phyloP scores from a whole-genome alignment of 1,140 invertebrate genomes.

The Drosophila teissieri region DNA sequence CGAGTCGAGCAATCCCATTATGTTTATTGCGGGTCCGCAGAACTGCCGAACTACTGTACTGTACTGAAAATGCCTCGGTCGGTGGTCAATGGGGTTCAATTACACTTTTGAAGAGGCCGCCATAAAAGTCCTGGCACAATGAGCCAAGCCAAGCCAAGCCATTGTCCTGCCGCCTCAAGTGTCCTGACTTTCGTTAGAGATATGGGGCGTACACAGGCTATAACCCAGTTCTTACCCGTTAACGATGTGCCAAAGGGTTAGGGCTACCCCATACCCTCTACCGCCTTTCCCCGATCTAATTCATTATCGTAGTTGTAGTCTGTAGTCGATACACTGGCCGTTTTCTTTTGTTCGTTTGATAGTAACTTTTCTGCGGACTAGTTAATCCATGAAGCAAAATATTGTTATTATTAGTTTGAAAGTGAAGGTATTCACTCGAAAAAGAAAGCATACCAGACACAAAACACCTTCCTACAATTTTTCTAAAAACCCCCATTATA shows the following conservation, averaged over 20 bases:
- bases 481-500: neutral
- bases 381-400: no score
- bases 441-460: neutral
- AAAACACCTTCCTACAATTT: neutral
- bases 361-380: no score
- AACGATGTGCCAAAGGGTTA: conserved; percentile 45
- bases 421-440: no score
- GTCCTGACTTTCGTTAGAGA: conserved; percentile 3
- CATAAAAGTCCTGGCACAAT: conserved; percentile 34
- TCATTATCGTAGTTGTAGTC: conserved; percentile 28
- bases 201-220: neutral
- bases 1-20: conserved; percentile 34
- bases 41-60: conserved; percentile 3
- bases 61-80: conserved; percentile 6
- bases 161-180: conserved; percentile 32
- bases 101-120: conserved; percentile 57
- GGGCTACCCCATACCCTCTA: neutral
- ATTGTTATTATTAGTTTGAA: no score
- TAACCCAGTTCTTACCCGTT: conserved; percentile 22
- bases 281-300: conserved; percentile 9
- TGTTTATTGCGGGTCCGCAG: conserved; percentile 49
- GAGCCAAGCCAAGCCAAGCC: conserved; percentile 7
- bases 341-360: neutral
- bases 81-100: conserved; percentile 56
- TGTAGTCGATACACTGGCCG: neutral